These are phyloP conservation scores for Sebastiscus tertius DNA, from an alignment of 2,797 vertebrate species.

Conservation along the genomic window DNA sequence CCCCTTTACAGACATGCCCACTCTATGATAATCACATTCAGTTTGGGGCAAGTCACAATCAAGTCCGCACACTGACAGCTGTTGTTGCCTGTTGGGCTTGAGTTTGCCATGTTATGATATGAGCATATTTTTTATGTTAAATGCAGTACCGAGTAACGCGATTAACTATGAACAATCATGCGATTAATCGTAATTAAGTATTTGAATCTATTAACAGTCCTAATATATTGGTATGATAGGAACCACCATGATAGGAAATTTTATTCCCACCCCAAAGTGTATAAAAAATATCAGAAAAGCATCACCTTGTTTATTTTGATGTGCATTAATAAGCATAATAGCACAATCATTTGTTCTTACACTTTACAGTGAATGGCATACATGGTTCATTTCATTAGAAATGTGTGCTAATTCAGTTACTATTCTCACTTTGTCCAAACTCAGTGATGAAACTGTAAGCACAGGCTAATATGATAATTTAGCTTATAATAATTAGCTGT, in stretches of 20 bases:
- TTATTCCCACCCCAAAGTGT: background rate
- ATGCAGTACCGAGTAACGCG: too few relatives aligned
- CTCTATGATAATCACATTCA: too few relatives aligned
- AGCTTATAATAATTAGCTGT: conserved; percentile 83
- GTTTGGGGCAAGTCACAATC: too few relatives aligned
- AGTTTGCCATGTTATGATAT: too few relatives aligned
- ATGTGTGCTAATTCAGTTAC: conserved; percentile 22
- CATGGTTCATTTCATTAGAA: conserved; percentile 9
- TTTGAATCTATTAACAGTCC: too few relatives aligned
- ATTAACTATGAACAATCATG: too few relatives aligned
- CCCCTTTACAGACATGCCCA: too few relatives aligned
- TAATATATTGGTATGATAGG: background rate
- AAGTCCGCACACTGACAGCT: too few relatives aligned
- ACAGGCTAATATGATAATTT: conserved; percentile 77
- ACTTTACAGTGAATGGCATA: conserved; percentile 15
- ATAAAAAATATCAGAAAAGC: conserved; percentile 14
- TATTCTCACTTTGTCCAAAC: conserved; percentile 56
- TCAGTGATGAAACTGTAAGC: conserved; percentile 58
- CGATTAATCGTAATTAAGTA: too few relatives aligned
- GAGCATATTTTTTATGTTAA: too few relatives aligned
- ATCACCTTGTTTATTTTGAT: conserved; percentile 40
- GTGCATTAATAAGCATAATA: conserved; percentile 29
- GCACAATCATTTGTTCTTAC: conserved; percentile 21
- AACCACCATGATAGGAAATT: background rate
- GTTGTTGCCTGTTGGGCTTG: too few relatives aligned